phyloP scores from a whole-genome alignment of 1,140 invertebrate genomes.

The Drosophila nasuta region DNA sequence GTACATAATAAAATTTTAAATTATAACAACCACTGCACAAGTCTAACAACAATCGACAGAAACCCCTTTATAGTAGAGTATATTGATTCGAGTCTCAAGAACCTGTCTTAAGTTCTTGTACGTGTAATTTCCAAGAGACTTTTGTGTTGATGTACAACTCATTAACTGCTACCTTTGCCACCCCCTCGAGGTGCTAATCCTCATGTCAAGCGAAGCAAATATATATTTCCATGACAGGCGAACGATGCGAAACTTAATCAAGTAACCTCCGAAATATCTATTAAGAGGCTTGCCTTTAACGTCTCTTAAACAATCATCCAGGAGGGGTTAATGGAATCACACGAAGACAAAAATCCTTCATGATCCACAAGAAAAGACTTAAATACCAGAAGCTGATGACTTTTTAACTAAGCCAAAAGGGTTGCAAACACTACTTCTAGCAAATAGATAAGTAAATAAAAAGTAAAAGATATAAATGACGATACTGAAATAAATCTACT shows the following conservation, averaged over 20 bases:
- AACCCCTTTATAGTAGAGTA: neutral
- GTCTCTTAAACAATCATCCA: constrained; percentile 31
- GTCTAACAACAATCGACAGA: too few relatives aligned
- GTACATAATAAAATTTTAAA: neutral
- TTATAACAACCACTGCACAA: too few relatives aligned
- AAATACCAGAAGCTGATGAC: constrained; percentile 50
- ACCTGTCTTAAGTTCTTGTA: constrained; percentile 27
- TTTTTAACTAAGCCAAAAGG: constrained; percentile 48
- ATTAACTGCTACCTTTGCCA: constrained; percentile 24
- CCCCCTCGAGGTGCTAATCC: constrained; percentile 21
- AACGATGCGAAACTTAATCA: constrained; percentile 37
- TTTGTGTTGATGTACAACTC: constrained; percentile 40
- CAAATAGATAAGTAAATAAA: neutral
- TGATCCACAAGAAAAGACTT: constrained; percentile 66
- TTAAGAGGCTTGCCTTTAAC: constrained; percentile 16
- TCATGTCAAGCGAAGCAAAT: constrained; percentile 11
- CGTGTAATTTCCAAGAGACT: constrained; percentile 24
- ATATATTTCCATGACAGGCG: constrained; percentile 18
- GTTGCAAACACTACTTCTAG: constrained; percentile 11
- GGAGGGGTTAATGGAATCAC: neutral
- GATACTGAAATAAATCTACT: neutral
- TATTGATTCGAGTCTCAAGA: constrained; percentile 9
- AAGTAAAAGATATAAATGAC: neutral
- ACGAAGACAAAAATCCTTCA: constrained; percentile 12
- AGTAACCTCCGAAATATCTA: constrained; percentile 29